Conservation (phyloP, 1,140 invertebrate genomes). For the Alviniconcha marisindica region DNA sequence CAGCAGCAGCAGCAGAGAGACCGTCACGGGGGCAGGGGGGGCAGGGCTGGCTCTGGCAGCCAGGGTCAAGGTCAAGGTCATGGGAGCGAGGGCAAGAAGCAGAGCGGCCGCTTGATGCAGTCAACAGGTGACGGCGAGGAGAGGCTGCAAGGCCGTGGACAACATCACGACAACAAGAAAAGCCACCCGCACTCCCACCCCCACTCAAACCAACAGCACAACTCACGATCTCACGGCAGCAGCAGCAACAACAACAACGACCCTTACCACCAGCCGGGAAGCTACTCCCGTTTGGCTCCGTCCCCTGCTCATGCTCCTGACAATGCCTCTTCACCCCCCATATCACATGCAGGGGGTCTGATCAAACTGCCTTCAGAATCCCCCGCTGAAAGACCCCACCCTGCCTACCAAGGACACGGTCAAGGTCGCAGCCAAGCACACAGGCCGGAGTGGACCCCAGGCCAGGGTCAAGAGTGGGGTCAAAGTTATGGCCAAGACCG, state of each 20-base stretch:
- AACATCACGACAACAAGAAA: constrained; percentile 9
- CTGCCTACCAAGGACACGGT: neutral
- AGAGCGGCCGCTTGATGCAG: neutral
- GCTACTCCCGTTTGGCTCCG: constrained; percentile 29
- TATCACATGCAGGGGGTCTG: constrained; percentile 51
- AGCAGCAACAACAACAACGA: constrained; percentile 24
- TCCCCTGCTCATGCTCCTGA: constrained; percentile 29
- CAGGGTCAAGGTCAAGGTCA: neutral
- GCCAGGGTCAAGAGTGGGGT: constrained; percentile 4
- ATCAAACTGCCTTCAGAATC: constrained; percentile 55
- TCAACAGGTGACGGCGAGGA: constrained; percentile 26
- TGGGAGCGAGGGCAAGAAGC: neutral
- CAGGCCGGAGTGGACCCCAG: neutral
- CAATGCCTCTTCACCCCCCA: neutral
- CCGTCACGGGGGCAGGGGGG: constrained; percentile 15
- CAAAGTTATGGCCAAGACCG: neutral
- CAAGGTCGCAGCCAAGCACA: neutral
- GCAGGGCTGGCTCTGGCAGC: constrained; percentile 12
- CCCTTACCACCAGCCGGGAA: neutral
- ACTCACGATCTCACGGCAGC: constrained; percentile 36
- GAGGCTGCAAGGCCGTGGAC: neutral
- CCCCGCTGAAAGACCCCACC: constrained; percentile 35
- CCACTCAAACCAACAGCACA: constrained; percentile 24
- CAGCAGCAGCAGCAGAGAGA: constrained; percentile 16
- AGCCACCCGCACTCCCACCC: neutral